Evolutionary conservation across 2,888 invertebrate species (phyloP).

Genomic region (Doris montereyensis): DNA sequence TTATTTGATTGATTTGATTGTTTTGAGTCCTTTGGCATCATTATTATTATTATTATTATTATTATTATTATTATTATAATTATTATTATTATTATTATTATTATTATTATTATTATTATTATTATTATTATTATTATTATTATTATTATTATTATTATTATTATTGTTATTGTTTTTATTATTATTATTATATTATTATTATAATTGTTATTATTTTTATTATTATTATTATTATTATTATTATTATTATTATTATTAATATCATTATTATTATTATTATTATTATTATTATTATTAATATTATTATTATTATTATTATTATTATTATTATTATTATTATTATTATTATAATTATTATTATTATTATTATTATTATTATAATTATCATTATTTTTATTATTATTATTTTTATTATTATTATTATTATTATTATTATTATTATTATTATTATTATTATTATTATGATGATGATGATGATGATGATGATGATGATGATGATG

Average conservation of each 20-base stretch:
- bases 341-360: background rate
- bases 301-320: background rate
- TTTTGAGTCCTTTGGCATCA: too few relatives aligned
- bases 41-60: too few relatives aligned
- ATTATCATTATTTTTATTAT: background rate
- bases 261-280: background rate
- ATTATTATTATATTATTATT: too few relatives aligned
- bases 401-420: background rate
- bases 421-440: background rate
- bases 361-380: conserved; percentile 7
- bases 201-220: too few relatives aligned
- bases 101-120: too few relatives aligned
- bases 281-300: background rate
- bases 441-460: background rate
- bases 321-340: background rate
- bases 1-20: too few relatives aligned
- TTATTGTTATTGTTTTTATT: too few relatives aligned
- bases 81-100: too few relatives aligned
- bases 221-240: background rate
- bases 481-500: background rate
- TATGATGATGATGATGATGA: background rate
- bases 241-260: conserved; percentile 1
- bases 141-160: too few relatives aligned
- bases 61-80: too few relatives aligned
- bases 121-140: too few relatives aligned